These are phyloP conservation scores for Acrossocheilus wenchowensis DNA, from an alignment of 2,797 vertebrate species.

Conservation along the genomic window DNA sequence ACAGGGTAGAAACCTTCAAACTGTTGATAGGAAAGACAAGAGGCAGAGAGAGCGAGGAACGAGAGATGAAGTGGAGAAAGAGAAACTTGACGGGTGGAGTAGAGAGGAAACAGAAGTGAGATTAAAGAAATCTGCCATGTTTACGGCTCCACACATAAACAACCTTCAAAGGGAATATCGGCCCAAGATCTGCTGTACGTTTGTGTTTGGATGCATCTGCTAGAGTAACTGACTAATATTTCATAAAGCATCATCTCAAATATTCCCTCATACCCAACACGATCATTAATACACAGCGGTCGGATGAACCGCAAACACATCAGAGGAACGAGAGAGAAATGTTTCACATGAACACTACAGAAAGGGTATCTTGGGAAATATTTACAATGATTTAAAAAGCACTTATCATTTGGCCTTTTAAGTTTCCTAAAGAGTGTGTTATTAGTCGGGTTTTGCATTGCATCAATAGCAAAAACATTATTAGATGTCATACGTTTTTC, in stretches of 20 bases:
- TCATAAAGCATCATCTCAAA: constrained; percentile 27
- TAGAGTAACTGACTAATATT: constrained; percentile 29
- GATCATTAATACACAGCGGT: not conserved
- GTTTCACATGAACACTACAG: not conserved
- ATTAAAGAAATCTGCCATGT: constrained; percentile 38
- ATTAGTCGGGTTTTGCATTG: not conserved
- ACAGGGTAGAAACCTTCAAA: not conserved
- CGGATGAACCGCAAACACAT: not conserved
- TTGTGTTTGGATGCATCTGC: constrained; percentile 16
- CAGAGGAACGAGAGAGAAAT: not conserved
- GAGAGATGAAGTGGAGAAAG: not conserved
- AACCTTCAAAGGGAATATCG: constrained; percentile 31
- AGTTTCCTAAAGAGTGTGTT: not conserved
- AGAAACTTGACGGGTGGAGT: not conserved
- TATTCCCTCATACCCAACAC: not conserved
- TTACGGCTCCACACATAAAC: constrained; percentile 16
- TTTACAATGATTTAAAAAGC: not conserved
- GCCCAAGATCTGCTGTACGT: not conserved
- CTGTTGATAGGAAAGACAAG: not conserved
- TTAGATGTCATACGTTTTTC: not conserved
- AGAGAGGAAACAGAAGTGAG: constrained; percentile 30
- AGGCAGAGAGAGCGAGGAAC: not conserved
- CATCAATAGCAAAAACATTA: not conserved
- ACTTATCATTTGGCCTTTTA: not conserved
- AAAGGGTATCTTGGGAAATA: not conserved